Evolutionary conservation across 2,113 vertebrate species (phyloP), one percentile per base, ranked within the genome.

Genomic region (Tringa solitaria): DNA sequence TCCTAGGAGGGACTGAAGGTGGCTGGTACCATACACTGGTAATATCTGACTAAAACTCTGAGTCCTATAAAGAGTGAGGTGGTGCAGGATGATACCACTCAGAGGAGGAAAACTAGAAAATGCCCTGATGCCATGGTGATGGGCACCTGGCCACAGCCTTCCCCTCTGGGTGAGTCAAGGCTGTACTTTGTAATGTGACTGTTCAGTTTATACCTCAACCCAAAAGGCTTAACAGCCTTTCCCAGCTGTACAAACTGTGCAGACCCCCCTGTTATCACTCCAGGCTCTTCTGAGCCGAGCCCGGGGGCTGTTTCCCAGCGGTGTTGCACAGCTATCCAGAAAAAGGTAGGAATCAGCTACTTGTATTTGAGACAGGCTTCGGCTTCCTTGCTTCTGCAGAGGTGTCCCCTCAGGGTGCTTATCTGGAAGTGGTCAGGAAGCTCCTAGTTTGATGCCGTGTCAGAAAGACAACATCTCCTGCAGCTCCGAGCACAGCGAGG

Each of bases 401-500:
- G 50, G 50, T 8, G 32, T 89, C 72, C 50, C 78, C 90, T 90
- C 90, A 35, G 92, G 95, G 75, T 81, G 59, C 63, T 46, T 43
- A 32, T 68, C 35, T 75, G 89, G 73, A 91, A 94, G 80, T 48
- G 91, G 77, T 84, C 76, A 39, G 89, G 91, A 89, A 89, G 89
- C 67, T 95, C 46, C 73, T 2, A 26, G 69, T 57, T 57, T 73
- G 87, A 76, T 61, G 94, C 60, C 0, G 3, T 65, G 84, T 87
- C 77, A 77, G 90, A 45, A 67, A 67, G 77, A 76, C 83, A 77
- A 57, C 67, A 14, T 65, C 84, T 87, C 92, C 91, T 10, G 68
- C 64, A 48, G 86, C 60, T 86, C 2, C 11, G 84, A 57, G 94
- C 82, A 24, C 91, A 61, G 85, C 33, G 1, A 72, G 93, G 84